Percentiles rank a stretch among this genome's conserved stretches.
phyloP scores from a whole-genome alignment of 2,797 vertebrate genomes.

The Echiichthys vipera region DNA sequence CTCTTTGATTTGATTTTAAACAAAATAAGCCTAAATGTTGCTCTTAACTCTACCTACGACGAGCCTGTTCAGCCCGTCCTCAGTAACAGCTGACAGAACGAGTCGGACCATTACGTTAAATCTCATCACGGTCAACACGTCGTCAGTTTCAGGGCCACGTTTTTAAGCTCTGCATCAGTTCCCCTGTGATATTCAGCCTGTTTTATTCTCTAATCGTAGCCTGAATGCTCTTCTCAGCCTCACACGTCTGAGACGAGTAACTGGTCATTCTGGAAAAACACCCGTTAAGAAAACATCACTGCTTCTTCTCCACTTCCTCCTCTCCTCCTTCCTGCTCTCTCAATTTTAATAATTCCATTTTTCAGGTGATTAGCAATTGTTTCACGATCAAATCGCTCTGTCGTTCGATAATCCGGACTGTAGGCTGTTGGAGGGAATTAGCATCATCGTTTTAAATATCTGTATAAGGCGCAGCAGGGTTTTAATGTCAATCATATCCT shows the following conservation, averaged over 20 bases:
- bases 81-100: constrained; percentile 5
- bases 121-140: constrained; percentile 27
- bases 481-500: constrained; percentile 83
- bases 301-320: constrained; percentile 46
- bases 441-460: constrained; percentile 80
- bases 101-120: constrained; percentile 21
- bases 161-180: constrained; percentile 49
- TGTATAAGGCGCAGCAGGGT: constrained; percentile 72
- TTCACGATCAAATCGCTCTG: constrained; percentile 70
- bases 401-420: constrained; percentile 81
- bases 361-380: constrained; percentile 75
- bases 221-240: constrained; percentile 56
- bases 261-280: constrained; percentile 69
- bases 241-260: constrained; percentile 63
- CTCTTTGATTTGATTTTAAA: not conserved
- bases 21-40: not conserved
- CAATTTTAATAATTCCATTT: constrained; percentile 72
- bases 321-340: constrained; percentile 41
- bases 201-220: constrained; percentile 63
- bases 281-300: constrained; percentile 69
- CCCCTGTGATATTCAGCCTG: constrained; percentile 52
- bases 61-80: not conserved
- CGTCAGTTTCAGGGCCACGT: constrained; percentile 41
- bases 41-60: not conserved
- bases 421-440: constrained; percentile 82